These are phyloP conservation scores for Lamellibrachia satsuma DNA, from an alignment of 2,888 invertebrate genomes.

Conservation along the genomic window DNA sequence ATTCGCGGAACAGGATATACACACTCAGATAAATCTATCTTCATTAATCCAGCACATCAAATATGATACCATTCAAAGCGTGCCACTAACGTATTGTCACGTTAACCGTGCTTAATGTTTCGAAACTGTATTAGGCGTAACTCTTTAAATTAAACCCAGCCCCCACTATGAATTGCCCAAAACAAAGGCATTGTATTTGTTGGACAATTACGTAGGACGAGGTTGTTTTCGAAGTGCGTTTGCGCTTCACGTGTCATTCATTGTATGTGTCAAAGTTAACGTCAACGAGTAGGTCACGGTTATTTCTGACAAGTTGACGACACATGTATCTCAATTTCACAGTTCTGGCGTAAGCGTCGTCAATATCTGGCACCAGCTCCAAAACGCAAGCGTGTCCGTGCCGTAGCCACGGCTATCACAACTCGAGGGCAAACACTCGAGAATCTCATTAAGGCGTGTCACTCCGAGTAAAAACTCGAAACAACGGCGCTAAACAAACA, in stretches of 20 bases:
- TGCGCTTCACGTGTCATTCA: neutral
- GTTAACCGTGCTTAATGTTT: neutral
- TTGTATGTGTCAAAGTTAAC: neutral
- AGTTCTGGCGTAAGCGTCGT: neutral
- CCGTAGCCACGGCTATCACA: neutral
- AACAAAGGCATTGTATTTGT: neutral
- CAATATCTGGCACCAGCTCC: neutral
- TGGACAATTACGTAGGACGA: neutral
- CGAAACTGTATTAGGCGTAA: neutral
- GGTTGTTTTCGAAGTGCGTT: neutral
- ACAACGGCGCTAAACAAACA: neutral
- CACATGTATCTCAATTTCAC: neutral
- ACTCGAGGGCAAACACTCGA: neutral
- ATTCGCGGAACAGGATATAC: neutral
- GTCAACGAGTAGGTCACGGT: neutral
- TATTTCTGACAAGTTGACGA: neutral
- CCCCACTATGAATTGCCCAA: neutral
- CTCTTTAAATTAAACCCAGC: neutral
- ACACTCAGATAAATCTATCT: neutral
- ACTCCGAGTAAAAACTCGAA: conserved; percentile 13
- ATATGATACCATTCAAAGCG: neutral
- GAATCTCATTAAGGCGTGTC: neutral
- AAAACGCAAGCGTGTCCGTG: neutral
- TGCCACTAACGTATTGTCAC: neutral
- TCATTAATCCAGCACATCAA: conserved; percentile 17